phyloP scores from a whole-genome alignment of 1,140 invertebrate genomes.

The Cotesia typhae region DNA sequence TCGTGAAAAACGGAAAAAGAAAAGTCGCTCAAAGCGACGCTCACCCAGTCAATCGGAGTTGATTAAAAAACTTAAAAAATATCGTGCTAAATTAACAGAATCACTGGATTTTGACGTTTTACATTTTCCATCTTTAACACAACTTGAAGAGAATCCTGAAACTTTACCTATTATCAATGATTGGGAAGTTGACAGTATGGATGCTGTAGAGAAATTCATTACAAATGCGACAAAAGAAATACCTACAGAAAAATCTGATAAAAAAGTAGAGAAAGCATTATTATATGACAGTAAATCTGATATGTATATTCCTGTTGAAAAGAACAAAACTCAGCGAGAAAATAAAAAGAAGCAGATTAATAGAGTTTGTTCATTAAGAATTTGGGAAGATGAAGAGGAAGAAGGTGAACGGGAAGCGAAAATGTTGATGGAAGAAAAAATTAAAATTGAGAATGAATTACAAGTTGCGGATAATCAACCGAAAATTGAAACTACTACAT shows the following conservation, averaged over 20 bases:
- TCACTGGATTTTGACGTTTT: slow-evolving; percentile 55
- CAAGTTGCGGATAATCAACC: slow-evolving; percentile 48
- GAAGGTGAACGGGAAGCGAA: slow-evolving; percentile 58
- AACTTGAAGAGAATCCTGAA: slow-evolving; percentile 53
- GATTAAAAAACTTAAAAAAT: slow-evolving; percentile 41
- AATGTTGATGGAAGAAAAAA: slow-evolving; percentile 44
- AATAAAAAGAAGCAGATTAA: slow-evolving; percentile 50
- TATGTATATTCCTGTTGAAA: slow-evolving; percentile 59
- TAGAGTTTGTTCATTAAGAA: slow-evolving; percentile 52
- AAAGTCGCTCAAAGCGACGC: slow-evolving; percentile 38
- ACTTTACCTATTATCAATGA: slow-evolving; percentile 55
- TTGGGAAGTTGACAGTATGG: slow-evolving; percentile 63
- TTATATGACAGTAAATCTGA: slow-evolving; percentile 60
- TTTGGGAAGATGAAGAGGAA: slow-evolving; percentile 64
- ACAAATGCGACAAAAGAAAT: slow-evolving; percentile 13
- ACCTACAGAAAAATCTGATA: neutral
- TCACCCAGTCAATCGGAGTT: slow-evolving; percentile 24
- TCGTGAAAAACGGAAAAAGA: slow-evolving; percentile 43
- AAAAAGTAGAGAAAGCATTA: slow-evolving; percentile 55
- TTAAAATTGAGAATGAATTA: slow-evolving; percentile 25
- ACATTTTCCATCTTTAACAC: slow-evolving; percentile 56
- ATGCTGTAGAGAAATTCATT: slow-evolving; percentile 45
- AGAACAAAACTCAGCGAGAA: slow-evolving; percentile 48
- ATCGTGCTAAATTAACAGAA: slow-evolving; percentile 47
- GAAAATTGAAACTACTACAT: slow-evolving; percentile 35